Evolutionary conservation across 2,888 invertebrate species (phyloP), one percentile per base, ranked within the genome.

Genomic region (Augochlorella aurata): DNA sequence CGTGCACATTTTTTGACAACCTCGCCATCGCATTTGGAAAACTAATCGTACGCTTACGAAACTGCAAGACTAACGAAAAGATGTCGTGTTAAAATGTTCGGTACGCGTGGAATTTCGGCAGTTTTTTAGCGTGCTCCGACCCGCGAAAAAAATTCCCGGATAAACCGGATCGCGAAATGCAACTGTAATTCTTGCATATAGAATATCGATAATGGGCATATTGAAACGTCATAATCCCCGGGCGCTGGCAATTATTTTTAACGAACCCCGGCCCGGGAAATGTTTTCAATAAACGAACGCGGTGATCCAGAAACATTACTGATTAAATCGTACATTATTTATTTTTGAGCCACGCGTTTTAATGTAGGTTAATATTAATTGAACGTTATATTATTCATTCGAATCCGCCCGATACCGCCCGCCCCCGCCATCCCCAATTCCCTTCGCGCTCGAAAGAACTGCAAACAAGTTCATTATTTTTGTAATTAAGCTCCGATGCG

Each of bases 381-480:
- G 75, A 67, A 52, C 54, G 52, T 29, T 77, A 45, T 74, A 74
- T 74, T 74, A 74, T 74, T 66, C 66, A 24, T 66, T 44, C 38
- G 65, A 18, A 24, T 16, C 24, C 58, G 24, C n/a, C 16, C 21
- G 1, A 38, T 38, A 38, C 38, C 18, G 10, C 18, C 38, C 38
- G 38, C 18, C 5, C 7, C 14, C 63, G 2, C 4, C 29, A 16
- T 0, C 16, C 38, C 18, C 38, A 29, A 63, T 24, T 8, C 58
- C 58, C 18, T 18, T 63, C 63, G 63, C 65, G 74, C 52, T 74
- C 65, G 74, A 66, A 74, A 66, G 66, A 65, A 74, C 29, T 74
- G 44, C 74, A 74, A 74, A 74, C 74, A 74, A 38, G 65, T 74
- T 74, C 74, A 66, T 74, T 74, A 66, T 74, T 74, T 74, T 66